Evolutionary conservation across 2,888 invertebrate genomes (phyloP).

Genomic region (Griposia aprilina): DNA sequence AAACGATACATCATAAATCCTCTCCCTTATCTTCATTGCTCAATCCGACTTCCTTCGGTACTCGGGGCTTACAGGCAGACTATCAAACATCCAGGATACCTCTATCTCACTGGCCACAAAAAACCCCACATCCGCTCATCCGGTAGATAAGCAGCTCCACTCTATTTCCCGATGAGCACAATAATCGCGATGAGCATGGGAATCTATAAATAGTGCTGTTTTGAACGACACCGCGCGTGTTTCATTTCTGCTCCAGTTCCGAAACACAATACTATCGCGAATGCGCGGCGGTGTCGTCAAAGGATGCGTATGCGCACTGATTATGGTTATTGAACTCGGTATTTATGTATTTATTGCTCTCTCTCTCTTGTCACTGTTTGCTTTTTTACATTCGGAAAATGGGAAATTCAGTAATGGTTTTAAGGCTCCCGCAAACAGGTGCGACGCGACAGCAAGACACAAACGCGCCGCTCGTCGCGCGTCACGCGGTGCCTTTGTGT

Average conservation of each 20-base stretch:
- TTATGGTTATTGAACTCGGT: slow-evolving; percentile 63
- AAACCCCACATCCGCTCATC: slow-evolving; percentile 29
- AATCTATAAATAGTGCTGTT: slow-evolving; percentile 56
- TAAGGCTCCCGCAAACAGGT: too few species aligned
- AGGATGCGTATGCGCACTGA: slow-evolving; percentile 66
- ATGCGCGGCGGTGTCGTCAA: slow-evolving; percentile 68
- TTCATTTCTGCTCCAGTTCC: slow-evolving; percentile 81
- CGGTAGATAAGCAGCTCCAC: slow-evolving; percentile 49
- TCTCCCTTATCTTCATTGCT: background rate
- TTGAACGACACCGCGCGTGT: slow-evolving; percentile 54
- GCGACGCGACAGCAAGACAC: too few species aligned
- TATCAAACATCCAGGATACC: slow-evolving; percentile 37
- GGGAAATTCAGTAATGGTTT: background rate
- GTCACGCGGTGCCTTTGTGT: too few species aligned
- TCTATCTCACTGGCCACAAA: slow-evolving; percentile 8
- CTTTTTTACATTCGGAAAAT: background rate
- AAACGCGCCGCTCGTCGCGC: too few species aligned
- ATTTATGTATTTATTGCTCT: slow-evolving; percentile 44
- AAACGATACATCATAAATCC: background rate
- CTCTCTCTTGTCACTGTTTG: slow-evolving; percentile 42
- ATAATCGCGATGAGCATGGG: slow-evolving; percentile 36
- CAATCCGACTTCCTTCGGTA: background rate
- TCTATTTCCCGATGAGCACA: slow-evolving; percentile 40
- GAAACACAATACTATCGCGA: slow-evolving; percentile 75
- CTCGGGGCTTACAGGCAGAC: slow-evolving; percentile 1